These are phyloP conservation scores for Pagetopsis macropterus DNA, from an alignment of 2,797 vertebrate species.

Conservation along the genomic window DNA sequence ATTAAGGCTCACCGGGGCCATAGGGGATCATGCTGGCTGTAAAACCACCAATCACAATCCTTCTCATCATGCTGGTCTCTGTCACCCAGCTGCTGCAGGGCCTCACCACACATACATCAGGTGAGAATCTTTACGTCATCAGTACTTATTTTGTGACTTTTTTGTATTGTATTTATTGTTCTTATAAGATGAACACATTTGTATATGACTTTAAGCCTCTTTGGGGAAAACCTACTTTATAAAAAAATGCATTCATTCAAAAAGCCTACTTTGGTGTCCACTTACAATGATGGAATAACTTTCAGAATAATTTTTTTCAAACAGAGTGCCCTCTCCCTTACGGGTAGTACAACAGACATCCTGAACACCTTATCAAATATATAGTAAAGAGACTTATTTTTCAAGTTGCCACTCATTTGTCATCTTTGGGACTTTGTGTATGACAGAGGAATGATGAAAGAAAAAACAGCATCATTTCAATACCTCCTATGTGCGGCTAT, in stretches of 20 bases:
- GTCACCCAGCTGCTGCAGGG: slow-evolving; percentile 55
- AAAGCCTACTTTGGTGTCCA: not conserved
- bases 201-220: not conserved
- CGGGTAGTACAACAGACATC: not conserved
- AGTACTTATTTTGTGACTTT: not conserved
- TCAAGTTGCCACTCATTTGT: not conserved
- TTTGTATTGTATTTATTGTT: not conserved
- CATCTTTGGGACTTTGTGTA: not conserved
- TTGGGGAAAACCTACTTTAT: not conserved
- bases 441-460: not conserved
- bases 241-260: not conserved
- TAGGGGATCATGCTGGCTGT: slow-evolving; percentile 59
- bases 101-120: slow-evolving; percentile 52
- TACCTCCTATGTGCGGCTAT: not conserved
- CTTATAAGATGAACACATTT: not conserved
- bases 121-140: slow-evolving; percentile 49
- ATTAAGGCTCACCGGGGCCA: slow-evolving; percentile 8
- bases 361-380: not conserved
- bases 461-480: not conserved
- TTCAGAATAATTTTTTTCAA: not conserved
- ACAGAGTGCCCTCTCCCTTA: not conserved
- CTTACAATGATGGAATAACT: not conserved
- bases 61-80: slow-evolving; percentile 64
- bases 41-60: slow-evolving; percentile 32
- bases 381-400: not conserved